Base-by-base conservation (phyloP, 2,797 vertebrate genomes). In the Gila robusta region DNA sequence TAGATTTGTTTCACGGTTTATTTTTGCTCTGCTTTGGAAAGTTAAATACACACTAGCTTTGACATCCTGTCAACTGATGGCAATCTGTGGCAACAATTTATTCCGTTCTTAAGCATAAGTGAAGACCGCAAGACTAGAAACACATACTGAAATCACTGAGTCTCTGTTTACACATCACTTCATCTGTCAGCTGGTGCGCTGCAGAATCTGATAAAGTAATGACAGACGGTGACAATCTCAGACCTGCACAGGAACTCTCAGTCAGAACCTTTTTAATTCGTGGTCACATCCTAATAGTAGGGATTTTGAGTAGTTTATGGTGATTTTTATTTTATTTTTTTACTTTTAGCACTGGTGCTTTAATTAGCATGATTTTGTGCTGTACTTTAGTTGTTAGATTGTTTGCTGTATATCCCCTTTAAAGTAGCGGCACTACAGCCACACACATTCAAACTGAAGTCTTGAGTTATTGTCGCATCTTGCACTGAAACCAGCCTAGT, bases 141-240 rank as follows among this genome's bases (percentile, higher is more conserved):
- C 82, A 11, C 39, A 23, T 5, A 21, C 19, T 74, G 26, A 62
- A 47, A 73, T 73, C 49, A 6, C n/a, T 0, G 32, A 80, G n/a
- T 32, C 47, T 28, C 14, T 82, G 81, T 78, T 84, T 54, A 28
- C 83, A 84, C 83, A 78, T 77, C 73, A 78, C 73, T 84, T 56
- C 32, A 54, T 78, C 73, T 78, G 5, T 78, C 44, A 78, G 2
- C 83, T 39, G 49, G 17, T 70, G 62, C 6, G 2, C 49, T 52
- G 44, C 44, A 52, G 73, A 37, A 54, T 79, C 83, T 71, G 74
- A 79, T 71, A 59, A 59, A 28, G 64, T 8, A 56, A 9, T 32
- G 83, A 54, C 49, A 85, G n/a, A 56, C 12, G 12, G 26, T 47
- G 54, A 52, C 37, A 28, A 39, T 62, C 72, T 39, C 59, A 77